Evolutionary conservation across 1,140 invertebrate species (phyloP).

Genomic region (Lethrus apterus): DNA sequence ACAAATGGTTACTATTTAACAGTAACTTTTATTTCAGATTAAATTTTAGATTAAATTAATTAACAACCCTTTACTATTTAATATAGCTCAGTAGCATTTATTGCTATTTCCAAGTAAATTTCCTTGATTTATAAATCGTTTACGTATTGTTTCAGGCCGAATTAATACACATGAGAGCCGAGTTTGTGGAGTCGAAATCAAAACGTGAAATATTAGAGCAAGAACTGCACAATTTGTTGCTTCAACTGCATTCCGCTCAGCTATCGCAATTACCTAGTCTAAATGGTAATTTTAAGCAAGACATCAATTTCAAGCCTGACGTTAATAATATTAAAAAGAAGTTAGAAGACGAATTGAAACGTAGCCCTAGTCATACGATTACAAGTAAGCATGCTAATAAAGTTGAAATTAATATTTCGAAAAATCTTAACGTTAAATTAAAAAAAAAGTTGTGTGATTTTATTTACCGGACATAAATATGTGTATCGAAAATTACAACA

Average conservation of each 20-base stretch:
- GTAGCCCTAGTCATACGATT: conserved; percentile 36
- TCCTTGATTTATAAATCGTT: conserved; percentile 27
- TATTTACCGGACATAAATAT: no score
- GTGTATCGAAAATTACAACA: no score
- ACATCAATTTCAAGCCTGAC: conserved; percentile 36
- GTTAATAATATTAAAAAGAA: conserved; percentile 39
- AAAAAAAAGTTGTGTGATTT: no score
- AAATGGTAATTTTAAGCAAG: conserved; percentile 39
- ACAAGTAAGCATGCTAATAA: conserved; percentile 4
- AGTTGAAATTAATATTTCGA: background rate
- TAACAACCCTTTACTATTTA: no score
- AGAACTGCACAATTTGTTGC: conserved; percentile 54
- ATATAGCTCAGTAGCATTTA: no score
- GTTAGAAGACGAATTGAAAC: conserved; percentile 40
- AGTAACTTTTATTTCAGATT: no score
- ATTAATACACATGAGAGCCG: conserved; percentile 61
- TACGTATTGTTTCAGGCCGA: conserved; percentile 57
- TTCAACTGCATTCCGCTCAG: conserved; percentile 56
- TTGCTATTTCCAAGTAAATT: no score
- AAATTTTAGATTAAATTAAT: no score
- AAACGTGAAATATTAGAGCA: conserved; percentile 51
- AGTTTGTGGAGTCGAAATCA: conserved; percentile 58
- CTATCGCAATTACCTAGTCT: conserved; percentile 40
- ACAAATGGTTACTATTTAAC: no score
- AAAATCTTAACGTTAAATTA: no score